Conservation (phyloP, 2,113 vertebrate genomes). For the Scomber scombrus region DNA sequence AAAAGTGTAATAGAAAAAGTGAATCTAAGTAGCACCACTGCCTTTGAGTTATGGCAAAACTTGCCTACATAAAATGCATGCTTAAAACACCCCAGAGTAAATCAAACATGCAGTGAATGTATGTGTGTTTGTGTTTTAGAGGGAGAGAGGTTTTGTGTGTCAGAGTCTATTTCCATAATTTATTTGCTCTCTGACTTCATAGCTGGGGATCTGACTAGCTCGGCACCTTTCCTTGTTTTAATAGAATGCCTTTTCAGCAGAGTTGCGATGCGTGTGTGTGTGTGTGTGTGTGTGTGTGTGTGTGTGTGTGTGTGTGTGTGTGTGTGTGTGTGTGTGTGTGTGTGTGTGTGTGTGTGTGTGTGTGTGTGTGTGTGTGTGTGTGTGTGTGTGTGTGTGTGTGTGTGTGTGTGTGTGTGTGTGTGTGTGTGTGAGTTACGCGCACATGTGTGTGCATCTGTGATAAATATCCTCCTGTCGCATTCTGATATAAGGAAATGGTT, state of each 20-base stretch:
- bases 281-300: constrained; percentile 15
- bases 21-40: neutral
- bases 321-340: no score
- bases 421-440: neutral
- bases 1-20: neutral
- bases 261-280: constrained; percentile 15
- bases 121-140: constrained; percentile 37
- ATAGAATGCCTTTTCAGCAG: constrained; percentile 73
- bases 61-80: constrained; percentile 45
- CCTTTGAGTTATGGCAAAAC: constrained; percentile 60
- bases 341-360: no score
- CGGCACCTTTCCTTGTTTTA: constrained; percentile 74
- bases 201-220: constrained; percentile 60
- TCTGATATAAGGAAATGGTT: constrained; percentile 79
- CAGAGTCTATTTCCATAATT: constrained; percentile 72
- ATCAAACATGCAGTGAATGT: constrained; percentile 44
- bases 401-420: neutral
- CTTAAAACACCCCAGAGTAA: constrained; percentile 37
- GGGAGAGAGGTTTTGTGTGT: constrained; percentile 25
- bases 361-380: constrained; percentile 9
- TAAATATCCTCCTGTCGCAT: constrained; percentile 68
- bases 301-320: neutral
- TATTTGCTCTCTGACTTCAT: constrained; percentile 75
- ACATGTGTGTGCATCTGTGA: constrained; percentile 35
- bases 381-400: constrained; percentile 15